A percentile compares a stretch with the other conserved stretches of the same genome.
Conservation (phyloP, 2,888 invertebrate genomes). For the Cephus pygmeus region DNA sequence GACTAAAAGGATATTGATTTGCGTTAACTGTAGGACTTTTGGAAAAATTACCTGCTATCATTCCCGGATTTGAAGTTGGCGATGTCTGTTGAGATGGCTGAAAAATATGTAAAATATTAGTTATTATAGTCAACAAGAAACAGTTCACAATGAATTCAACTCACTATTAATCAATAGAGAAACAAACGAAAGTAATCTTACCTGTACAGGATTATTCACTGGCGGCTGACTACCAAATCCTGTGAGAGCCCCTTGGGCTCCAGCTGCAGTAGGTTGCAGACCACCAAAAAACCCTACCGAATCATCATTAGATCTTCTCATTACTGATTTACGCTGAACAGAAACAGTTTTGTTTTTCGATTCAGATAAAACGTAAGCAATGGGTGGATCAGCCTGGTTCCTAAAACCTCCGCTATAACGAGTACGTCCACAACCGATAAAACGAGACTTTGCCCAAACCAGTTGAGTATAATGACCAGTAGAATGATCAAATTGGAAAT, state of each 20-base stretch:
- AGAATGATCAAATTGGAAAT: slow-evolving; percentile 1
- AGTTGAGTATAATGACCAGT: slow-evolving; percentile 22
- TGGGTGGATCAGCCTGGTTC: slow-evolving; percentile 4
- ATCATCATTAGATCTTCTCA: neutral
- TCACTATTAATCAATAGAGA: neutral
- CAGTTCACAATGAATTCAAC: too few species aligned
- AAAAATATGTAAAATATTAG: too few species aligned
- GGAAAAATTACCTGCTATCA: too few species aligned
- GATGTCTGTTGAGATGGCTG: too few species aligned
- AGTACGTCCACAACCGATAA: slow-evolving; percentile 20
- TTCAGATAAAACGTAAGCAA: slow-evolving; percentile 14
- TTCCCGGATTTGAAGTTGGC: too few species aligned
- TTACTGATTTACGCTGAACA: neutral
- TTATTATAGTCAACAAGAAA: too few species aligned
- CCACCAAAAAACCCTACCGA: neutral
- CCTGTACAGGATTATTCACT: neutral
- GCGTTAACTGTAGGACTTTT: too few species aligned
- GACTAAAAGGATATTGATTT: too few species aligned
- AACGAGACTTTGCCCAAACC: slow-evolving; percentile 16
- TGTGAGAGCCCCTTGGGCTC: neutral
- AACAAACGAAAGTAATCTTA: neutral
- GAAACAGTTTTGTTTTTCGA: neutral
- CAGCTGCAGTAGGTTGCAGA: neutral
- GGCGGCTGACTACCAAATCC: neutral
- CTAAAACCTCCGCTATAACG: slow-evolving; percentile 9